Conservation (phyloP, 2,797 vertebrate genomes). For the Tauraco hartlaubi region DNA sequence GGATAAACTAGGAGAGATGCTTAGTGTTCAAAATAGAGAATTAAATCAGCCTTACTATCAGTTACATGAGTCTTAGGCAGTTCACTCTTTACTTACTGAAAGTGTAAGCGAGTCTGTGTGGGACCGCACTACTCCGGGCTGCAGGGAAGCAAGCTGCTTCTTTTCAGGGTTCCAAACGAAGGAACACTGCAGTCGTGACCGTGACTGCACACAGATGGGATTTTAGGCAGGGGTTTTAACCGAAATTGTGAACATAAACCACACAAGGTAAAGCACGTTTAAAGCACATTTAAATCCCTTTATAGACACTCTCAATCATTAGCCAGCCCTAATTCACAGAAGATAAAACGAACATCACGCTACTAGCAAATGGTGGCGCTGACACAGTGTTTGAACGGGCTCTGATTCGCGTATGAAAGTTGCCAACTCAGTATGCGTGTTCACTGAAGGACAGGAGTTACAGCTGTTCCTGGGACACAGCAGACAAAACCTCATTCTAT, state of each 20-base stretch:
- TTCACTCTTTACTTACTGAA: background rate
- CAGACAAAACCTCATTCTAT: background rate
- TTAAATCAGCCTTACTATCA: background rate
- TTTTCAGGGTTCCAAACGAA: background rate
- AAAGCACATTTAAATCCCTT: background rate
- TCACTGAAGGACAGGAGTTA: background rate
- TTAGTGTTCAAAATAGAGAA: background rate
- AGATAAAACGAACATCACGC: background rate
- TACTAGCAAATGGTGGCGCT: background rate
- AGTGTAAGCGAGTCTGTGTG: fast-evolving
- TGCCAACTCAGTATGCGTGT: background rate
- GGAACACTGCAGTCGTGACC: background rate
- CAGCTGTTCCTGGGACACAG: background rate
- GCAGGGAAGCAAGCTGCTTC: background rate
- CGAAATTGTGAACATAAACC: background rate
- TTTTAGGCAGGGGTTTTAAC: background rate
- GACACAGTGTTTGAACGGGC: background rate
- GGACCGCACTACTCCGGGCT: fast-evolving
- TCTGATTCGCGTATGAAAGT: background rate
- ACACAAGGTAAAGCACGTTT: background rate
- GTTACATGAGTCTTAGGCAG: background rate
- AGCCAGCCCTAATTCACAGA: background rate
- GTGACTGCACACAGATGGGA: background rate
- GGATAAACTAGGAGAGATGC: background rate
- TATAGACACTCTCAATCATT: background rate